These are phyloP conservation scores for Hormiphora californensis DNA, from an alignment of 37 sponge, comb jelly and placozoan genomes.

Conservation along the genomic window DNA sequence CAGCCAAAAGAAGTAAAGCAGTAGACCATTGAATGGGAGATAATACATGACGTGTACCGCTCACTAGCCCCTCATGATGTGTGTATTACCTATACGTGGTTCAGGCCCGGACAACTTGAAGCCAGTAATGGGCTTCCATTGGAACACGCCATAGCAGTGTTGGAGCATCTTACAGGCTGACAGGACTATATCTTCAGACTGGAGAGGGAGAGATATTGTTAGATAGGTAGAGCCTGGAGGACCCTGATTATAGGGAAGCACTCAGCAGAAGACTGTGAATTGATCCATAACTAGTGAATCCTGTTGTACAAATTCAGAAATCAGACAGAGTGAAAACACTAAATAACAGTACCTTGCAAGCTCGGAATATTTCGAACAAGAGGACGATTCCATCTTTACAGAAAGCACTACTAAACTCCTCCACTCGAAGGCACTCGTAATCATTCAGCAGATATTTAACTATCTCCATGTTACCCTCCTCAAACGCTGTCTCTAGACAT, in stretches of 20 bases:
- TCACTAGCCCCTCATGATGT: no score
- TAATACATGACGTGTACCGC: no score
- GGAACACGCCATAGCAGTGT: conserved; percentile 43
- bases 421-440: conserved; percentile 47
- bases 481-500: conserved; percentile 52
- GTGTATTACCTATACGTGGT: conserved; percentile 10
- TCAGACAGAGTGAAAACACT: no score
- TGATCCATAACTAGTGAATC: no score
- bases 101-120: neutral
- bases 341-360: conserved; percentile 31
- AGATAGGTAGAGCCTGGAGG: no score
- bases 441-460: conserved; percentile 38
- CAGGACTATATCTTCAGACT: conserved; percentile 14
- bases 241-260: no score
- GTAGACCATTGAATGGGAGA: no score
- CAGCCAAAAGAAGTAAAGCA: no score
- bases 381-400: conserved; percentile 47
- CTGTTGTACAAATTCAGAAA: no score
- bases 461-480: conserved; percentile 32
- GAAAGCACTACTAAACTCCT: conserved; percentile 41
- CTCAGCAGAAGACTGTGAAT: no score
- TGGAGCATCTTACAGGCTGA: conserved; percentile 50
- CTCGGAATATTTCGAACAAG: conserved; percentile 27
- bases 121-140: conserved; percentile 24
- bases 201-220: no score